Evolutionary conservation across 1,140 invertebrate species (phyloP).

Genomic region (Bemisia tabaci): DNA sequence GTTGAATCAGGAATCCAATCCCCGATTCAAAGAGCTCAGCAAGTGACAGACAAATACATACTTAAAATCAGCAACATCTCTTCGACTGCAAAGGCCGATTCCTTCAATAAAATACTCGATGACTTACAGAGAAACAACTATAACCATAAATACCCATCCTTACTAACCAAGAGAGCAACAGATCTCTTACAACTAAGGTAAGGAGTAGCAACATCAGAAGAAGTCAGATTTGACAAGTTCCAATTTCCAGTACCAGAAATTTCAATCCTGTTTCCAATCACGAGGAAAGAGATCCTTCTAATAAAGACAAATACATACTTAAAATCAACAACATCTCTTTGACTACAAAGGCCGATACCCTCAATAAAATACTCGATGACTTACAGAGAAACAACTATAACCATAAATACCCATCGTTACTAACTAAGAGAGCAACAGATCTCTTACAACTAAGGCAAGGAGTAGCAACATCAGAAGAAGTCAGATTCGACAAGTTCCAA

Average conservation of each 20-base stretch:
- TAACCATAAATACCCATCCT: not conserved
- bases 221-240: not conserved
- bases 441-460: no score
- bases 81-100: not conserved
- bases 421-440: no score
- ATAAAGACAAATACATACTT: no score
- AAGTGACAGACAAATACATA: not conserved
- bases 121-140: not conserved
- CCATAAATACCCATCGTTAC: no score
- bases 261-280: no score
- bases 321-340: no score
- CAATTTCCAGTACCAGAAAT: not conserved
- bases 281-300: no score
- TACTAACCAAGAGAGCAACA: not conserved
- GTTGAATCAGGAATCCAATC: not conserved
- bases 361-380: no score
- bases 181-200: not conserved
- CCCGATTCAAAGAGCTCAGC: not conserved
- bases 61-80: not conserved
- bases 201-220: not conserved
- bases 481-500: no score
- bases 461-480: no score
- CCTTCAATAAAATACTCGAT: not conserved
- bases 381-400: no score
- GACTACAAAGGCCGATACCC: no score